These are phyloP conservation scores for Mylabris phalerata DNA, from an alignment of 1,140 invertebrate genomes.

Conservation along the genomic window DNA sequence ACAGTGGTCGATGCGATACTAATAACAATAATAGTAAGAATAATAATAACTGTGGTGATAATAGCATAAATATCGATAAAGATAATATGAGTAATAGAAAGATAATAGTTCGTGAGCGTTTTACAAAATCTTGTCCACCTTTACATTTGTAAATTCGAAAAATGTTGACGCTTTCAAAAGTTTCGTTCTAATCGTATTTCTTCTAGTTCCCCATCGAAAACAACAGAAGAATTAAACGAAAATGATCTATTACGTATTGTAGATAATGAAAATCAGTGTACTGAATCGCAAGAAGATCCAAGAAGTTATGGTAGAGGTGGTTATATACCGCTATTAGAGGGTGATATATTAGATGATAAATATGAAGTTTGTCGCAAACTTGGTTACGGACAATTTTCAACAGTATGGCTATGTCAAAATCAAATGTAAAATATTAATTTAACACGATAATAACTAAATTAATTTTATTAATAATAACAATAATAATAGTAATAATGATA, in stretches of 20 bases:
- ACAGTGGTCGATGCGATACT: no score
- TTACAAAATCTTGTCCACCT: constrained; percentile 1
- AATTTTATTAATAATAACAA: constrained; percentile 2
- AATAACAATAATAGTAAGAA: no score
- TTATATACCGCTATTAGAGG: constrained; percentile 94
- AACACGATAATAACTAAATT: background rate
- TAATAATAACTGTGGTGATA: no score
- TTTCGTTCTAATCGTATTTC: no score
- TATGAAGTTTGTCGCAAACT: constrained; percentile 94
- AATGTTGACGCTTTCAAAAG: no score
- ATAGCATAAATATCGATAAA: no score
- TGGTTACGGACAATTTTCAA: constrained; percentile 97
- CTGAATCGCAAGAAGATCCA: constrained; percentile 72
- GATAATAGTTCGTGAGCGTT: no score
- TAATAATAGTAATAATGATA: background rate
- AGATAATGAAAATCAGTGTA: constrained; percentile 27
- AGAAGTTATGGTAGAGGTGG: constrained; percentile 91
- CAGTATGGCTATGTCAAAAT: constrained; percentile 97
- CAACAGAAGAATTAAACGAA: constrained; percentile 27
- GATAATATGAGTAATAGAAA: no score
- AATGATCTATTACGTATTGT: constrained; percentile 30
- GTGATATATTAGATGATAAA: constrained; percentile 81
- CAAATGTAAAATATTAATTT: constrained; percentile 51
- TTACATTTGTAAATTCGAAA: background rate
- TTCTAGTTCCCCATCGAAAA: constrained; percentile 31